These are phyloP conservation scores for Oreortyx pictus DNA, from an alignment of 2,797 vertebrate species.

Conservation along the genomic window DNA sequence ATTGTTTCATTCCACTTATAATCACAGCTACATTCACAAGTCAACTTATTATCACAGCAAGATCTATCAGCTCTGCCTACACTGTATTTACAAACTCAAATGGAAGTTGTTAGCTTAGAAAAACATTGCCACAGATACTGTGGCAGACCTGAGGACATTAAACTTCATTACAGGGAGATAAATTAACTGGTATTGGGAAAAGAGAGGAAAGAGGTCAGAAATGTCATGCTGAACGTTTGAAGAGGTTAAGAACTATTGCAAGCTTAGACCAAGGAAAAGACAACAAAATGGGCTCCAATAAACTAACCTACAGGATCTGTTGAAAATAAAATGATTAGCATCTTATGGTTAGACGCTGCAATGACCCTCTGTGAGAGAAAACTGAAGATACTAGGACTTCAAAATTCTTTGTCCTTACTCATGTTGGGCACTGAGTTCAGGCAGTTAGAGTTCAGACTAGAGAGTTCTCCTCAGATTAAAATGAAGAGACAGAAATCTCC, in stretches of 20 bases:
- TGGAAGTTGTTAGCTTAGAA: constrained; percentile 55
- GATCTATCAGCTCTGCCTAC: constrained; percentile 68
- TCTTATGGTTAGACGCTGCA: background rate
- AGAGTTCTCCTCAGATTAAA: background rate
- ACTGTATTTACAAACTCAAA: constrained; percentile 68
- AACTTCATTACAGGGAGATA: constrained; percentile 16
- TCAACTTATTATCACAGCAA: constrained; percentile 68
- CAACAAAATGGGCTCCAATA: background rate
- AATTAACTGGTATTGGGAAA: constrained; percentile 29
- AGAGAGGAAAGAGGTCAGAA: constrained; percentile 15
- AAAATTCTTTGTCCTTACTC: background rate
- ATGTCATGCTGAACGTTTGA: constrained; percentile 18
- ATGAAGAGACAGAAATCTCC: background rate
- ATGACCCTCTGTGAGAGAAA: background rate
- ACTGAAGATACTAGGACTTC: background rate
- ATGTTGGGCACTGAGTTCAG: background rate
- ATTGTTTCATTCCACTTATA: constrained; percentile 69
- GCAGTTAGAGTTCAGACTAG: background rate
- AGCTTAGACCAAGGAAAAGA: constrained; percentile 24
- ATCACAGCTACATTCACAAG: constrained; percentile 69
- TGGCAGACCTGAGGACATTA: constrained; percentile 35
- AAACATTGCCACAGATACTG: constrained; percentile 52
- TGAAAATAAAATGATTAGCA: constrained; percentile 32
- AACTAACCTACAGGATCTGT: background rate
- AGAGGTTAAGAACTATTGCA: constrained; percentile 20